Percentiles rank a stretch among this genome's conserved stretches.
Evolutionary conservation across 1,140 invertebrate genomes (phyloP).

Genomic region (Microplitis demolitor): DNA sequence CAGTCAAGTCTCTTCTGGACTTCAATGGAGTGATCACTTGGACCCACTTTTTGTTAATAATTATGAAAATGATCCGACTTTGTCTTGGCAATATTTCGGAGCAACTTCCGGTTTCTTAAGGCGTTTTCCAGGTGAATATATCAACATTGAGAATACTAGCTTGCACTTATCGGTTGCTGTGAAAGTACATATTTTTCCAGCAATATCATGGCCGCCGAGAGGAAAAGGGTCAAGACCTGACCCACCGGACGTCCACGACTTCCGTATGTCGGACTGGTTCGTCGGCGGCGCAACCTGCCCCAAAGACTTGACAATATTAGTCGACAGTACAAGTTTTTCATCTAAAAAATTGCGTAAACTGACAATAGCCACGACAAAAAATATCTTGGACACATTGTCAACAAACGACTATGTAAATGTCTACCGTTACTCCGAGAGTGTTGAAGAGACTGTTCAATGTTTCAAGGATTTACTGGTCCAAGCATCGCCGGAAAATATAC

Average conservation of each 20-base stretch:
- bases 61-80: constrained; percentile 85
- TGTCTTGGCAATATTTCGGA: constrained; percentile 97
- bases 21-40: constrained; percentile 91
- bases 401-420: constrained; percentile 98
- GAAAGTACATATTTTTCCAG: constrained; percentile 45
- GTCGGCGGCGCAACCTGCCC: constrained; percentile 94
- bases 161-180: too few relatives aligned
- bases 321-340: constrained; percentile 90
- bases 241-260: constrained; percentile 82
- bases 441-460: constrained; percentile 80
- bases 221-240: constrained; percentile 53
- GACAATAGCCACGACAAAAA: constrained; percentile 81
- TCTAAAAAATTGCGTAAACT: constrained; percentile 83
- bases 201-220: constrained; percentile 74
- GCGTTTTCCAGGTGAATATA: constrained; percentile 82
- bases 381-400: constrained; percentile 91
- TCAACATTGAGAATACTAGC: too few relatives aligned
- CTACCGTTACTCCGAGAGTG: constrained; percentile 78
- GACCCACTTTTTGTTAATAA: constrained; percentile 91
- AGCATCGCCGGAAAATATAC: constrained; percentile 85
- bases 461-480: constrained; percentile 87
- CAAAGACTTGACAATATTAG: constrained; percentile 91
- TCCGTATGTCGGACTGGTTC: constrained; percentile 89
- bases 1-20: constrained; percentile 78
- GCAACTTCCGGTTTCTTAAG: constrained; percentile 89